Evolutionary conservation across 1,140 invertebrate genomes (phyloP), one percentile per base, ranked within the genome.

Genomic region (Scaptodrosophila lebanonensis): DNA sequence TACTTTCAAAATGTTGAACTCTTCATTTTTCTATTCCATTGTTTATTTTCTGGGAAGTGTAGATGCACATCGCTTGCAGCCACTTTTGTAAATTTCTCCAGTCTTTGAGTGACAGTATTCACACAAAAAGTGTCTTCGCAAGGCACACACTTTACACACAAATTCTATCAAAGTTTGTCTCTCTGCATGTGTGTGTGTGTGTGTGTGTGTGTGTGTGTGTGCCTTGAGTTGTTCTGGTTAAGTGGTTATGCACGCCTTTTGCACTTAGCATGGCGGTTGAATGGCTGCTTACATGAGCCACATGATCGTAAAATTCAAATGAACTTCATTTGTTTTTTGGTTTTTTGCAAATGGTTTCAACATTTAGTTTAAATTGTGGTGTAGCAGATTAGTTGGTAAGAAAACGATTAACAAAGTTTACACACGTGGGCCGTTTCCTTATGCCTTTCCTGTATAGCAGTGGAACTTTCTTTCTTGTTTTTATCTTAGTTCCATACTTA

Each of bases 71-170:
- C 35, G 56, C 45, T 76, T 71, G 52, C 40, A 36, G 25, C 16
- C 62, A 63, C 25, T 59, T 71, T 52, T 51, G 38, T 54, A 53
- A 30, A 69, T 65, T 51, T 40, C 42, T 50, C 6, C 51, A 71
- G 71, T 42, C 38, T 39, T 56, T 56, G 71, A 73, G 53, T 73
- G 70, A 69, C 70, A 73, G 43, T 69, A 69, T 73, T 56, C 60
- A 50, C 59, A 67, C 70, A 45, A 27, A 75, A 73, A 75, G 35
- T 68, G 13, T 27, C 40, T 33, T 5, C 15, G 22, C 59, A 65
- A 62, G 20, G 42, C 44, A 20, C 43, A 56, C 30, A 48, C 7
- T 36, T 32, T n/a, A n/a, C n/a, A n/a, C n/a, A n/a, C n/a, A n/a
- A n/a, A n/a, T n/a, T n/a, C n/a, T n/a, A n/a, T n/a, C n/a, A n/a